Percentiles rank a stretch among this genome's conserved stretches.
These are phyloP conservation scores for Tenebrio molitor DNA, from an alignment of 1,140 invertebrate genomes.

Conservation along the genomic window DNA sequence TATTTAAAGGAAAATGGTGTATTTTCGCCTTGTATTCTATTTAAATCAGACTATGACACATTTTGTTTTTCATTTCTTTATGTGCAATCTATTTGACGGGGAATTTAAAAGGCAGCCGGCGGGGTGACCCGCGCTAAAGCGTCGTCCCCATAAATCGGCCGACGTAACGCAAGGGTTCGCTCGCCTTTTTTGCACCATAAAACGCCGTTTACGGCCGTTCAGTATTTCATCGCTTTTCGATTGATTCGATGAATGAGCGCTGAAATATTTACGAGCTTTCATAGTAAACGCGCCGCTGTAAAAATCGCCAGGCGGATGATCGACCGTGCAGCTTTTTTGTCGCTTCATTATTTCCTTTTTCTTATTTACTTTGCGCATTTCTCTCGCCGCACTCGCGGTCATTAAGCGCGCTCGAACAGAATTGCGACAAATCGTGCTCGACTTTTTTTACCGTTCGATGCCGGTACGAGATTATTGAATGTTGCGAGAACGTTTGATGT, in stretches of 20 bases:
- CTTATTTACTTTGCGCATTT: not conserved
- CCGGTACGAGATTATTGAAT: conserved; percentile 8
- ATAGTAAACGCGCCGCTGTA: not conserved
- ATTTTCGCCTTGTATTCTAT: conserved; percentile 20
- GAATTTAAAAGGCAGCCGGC: no score
- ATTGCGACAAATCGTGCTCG: conserved; percentile 21
- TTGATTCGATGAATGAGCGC: conserved; percentile 7
- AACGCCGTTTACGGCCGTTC: not conserved
- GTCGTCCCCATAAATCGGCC: no score
- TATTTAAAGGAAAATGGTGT: conserved; percentile 14
- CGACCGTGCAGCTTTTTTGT: no score
- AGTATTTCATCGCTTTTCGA: not conserved
- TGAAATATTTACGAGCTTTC: conserved; percentile 13
- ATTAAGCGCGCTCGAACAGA: not conserved
- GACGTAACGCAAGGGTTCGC: no score
- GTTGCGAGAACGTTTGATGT: not conserved
- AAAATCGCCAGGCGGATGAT: not conserved
- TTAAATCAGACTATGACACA: conserved; percentile 22
- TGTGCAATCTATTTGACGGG: conserved; percentile 1
- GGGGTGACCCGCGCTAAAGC: no score
- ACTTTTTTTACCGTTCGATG: not conserved
- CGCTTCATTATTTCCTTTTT: no score
- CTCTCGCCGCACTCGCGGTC: not conserved
- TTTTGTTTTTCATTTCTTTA: conserved; percentile 10
- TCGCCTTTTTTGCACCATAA: not conserved